Percentiles rank a stretch among this genome's conserved stretches.
These are phyloP conservation scores for Ornithorhynchus anatinus DNA, from an alignment of 2,113 vertebrate genomes.

Conservation along the genomic window DNA sequence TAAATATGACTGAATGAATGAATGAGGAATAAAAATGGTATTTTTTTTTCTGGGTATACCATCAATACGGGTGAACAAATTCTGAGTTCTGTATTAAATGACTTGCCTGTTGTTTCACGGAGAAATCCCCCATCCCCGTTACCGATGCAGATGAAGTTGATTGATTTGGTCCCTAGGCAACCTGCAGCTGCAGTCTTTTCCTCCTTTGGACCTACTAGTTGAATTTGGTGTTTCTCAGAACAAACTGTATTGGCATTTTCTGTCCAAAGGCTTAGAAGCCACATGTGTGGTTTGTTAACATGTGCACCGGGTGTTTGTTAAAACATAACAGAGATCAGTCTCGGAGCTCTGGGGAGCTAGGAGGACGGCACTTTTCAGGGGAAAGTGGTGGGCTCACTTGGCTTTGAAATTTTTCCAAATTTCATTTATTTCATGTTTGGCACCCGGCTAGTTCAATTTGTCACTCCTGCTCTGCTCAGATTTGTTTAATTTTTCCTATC, in stretches of 20 bases:
- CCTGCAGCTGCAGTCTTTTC: background rate
- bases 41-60: background rate
- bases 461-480: background rate
- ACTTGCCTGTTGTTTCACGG: background rate
- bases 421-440: conserved; percentile 31
- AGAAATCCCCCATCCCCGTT: conserved; percentile 19
- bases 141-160: background rate
- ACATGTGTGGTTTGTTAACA: conserved; percentile 33
- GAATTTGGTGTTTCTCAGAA: conserved; percentile 20
- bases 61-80: background rate
- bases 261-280: conserved; percentile 1
- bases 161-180: background rate
- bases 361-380: conserved; percentile 24
- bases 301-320: conserved; percentile 29
- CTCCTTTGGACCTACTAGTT: conserved; percentile 12
- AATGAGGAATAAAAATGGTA: background rate
- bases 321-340: conserved; percentile 41
- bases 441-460: conserved; percentile 15
- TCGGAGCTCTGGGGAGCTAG: conserved; percentile 32
- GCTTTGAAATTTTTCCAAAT: conserved; percentile 41
- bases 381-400: conserved; percentile 1
- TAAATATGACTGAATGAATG: background rate
- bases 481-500: too few species aligned
- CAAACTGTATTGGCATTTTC: background rate
- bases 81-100: background rate